A percentile compares a stretch with the other conserved stretches of the same genome.
Conservation (phyloP, 1,140 invertebrate genomes). For the Drepana arcuata region DNA sequence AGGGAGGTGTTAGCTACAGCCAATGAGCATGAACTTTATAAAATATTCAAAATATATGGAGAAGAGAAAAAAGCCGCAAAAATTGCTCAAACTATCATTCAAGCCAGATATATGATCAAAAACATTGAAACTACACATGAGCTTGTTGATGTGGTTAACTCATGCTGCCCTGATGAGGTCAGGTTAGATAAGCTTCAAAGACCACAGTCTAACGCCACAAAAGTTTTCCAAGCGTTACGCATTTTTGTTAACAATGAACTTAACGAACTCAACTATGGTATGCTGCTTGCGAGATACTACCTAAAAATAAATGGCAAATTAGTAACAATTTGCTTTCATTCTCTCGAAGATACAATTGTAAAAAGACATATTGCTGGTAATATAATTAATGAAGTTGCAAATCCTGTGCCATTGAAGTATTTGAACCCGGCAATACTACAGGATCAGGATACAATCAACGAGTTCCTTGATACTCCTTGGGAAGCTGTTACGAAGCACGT, state of each 20-base stretch:
- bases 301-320: slow-evolving; percentile 84
- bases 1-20: slow-evolving; percentile 87
- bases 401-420: slow-evolving; percentile 79
- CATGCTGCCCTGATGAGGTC: slow-evolving; percentile 74
- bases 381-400: slow-evolving; percentile 77
- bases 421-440: slow-evolving; percentile 72
- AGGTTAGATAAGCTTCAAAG: slow-evolving; percentile 82
- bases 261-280: slow-evolving; percentile 94
- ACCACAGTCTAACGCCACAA: slow-evolving; percentile 87
- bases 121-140: slow-evolving; percentile 87
- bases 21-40: slow-evolving; percentile 83
- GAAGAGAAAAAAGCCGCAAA: slow-evolving; percentile 91
- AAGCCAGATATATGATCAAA: slow-evolving; percentile 87
- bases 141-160: slow-evolving; percentile 84
- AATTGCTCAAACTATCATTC: slow-evolving; percentile 90
- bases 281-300: slow-evolving; percentile 83
- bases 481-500: slow-evolving; percentile 86
- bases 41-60: slow-evolving; percentile 92
- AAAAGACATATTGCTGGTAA: slow-evolving; percentile 91
- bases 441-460: slow-evolving; percentile 73
- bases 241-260: slow-evolving; percentile 98
- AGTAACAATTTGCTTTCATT: slow-evolving; percentile 92
- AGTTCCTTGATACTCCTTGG: slow-evolving; percentile 80
- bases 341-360: slow-evolving; percentile 95
- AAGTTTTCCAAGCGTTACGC: slow-evolving; percentile 94